Evolutionary conservation across 1,140 invertebrate species (phyloP), one percentile per base, ranked within the genome.

Genomic region (Cotesia glomerata): DNA sequence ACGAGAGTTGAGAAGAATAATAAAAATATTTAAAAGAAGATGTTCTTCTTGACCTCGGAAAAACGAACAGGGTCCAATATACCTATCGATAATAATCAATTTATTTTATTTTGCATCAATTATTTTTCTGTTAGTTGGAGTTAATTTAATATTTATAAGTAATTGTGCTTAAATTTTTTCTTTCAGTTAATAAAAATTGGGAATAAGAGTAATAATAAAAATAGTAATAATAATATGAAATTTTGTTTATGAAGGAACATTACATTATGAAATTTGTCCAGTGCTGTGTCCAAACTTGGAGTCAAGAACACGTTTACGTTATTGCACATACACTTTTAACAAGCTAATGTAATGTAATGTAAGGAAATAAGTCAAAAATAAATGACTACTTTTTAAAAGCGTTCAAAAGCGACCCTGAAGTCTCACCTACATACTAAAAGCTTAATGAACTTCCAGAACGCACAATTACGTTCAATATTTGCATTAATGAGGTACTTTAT

Each of bases 401-500:
- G 49, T 49, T 49, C 45, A 18, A n/a, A 5, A 34, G 26, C 32
- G 32, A 56, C 26, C 11, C n/a, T 54, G 65, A n/a, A 7, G 13
- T 39, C 9, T 54, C 45, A 67, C 32, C 65, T 67, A 39, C 54
- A 69, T 32, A 18, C n/a, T 9, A 61, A 69, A 32, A 14, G 16
- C 18, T 66, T 64, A 66, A 56, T 65, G 35, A 66, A 72, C 54
- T 36, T 64, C 36, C 61, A 62, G 61, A 54, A 35, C 26, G 52
- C 54, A 56, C 35, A 18, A 58, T 66, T 72, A 72, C 51, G 49
- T 69, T 45, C 62, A 51, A 68, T 61, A 73, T 75, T 75, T 73
- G 71, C 74, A 75, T 75, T 75, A 75, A 75, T 75, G 72, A 75
- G 71, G 69, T 58, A 75, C 68, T 75, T 73, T 71, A 64, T 75